phyloP scores from a whole-genome alignment of 2,888 invertebrate genomes.

The Beris morrisii region DNA sequence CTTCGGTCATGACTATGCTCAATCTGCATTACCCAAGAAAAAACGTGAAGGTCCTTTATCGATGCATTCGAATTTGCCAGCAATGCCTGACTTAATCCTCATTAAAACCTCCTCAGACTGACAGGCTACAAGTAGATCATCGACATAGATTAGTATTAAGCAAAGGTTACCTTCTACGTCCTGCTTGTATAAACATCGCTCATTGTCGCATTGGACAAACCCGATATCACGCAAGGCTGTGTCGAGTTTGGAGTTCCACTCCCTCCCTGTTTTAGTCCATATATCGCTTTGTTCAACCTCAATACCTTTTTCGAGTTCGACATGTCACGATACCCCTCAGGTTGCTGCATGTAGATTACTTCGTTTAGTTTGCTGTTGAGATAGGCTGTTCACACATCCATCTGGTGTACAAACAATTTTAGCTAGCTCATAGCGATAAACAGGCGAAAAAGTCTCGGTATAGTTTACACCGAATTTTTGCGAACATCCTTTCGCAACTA shows the following conservation, averaged over 20 bases:
- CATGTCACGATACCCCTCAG: not conserved
- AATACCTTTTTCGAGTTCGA: constrained; percentile 35
- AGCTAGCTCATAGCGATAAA: constrained; percentile 3
- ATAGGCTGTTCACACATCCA: constrained; percentile 15
- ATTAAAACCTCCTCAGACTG: too few species aligned
- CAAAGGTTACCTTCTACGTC: not conserved
- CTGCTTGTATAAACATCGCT: constrained; percentile 4
- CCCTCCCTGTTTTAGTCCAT: constrained; percentile 41
- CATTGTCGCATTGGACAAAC: not conserved
- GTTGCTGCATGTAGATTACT: constrained; percentile 1
- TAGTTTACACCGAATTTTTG: constrained; percentile 1
- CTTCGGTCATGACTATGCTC: not conserved
- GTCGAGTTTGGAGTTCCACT: constrained; percentile 39
- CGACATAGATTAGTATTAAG: not conserved
- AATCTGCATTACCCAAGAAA: too few species aligned
- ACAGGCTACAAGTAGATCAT: not conserved
- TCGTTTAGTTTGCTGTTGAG: not conserved
- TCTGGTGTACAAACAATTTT: not conserved
- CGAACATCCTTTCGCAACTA: constrained; percentile 1
- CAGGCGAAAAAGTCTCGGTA: not conserved
- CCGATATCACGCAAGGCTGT: not conserved
- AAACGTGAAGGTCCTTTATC: constrained; percentile 24
- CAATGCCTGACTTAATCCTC: too few species aligned
- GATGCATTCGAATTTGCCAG: not conserved
- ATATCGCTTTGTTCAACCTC: constrained; percentile 38